These are phyloP conservation scores for Polyploca ridens DNA, from an alignment of 2,888 invertebrate species.

Conservation along the genomic window DNA sequence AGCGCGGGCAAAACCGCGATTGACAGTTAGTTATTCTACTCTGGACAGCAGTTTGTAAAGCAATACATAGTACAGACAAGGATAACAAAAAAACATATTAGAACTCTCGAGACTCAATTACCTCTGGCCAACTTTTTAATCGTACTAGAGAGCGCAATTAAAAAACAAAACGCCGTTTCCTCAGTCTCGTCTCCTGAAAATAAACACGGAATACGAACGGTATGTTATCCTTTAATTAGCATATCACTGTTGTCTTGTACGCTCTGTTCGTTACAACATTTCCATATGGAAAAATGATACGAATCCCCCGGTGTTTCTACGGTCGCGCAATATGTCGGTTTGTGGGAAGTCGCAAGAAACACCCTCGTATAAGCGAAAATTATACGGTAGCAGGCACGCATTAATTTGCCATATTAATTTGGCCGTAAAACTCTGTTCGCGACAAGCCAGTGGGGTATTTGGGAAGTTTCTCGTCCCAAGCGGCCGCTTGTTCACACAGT, in stretches of 20 bases:
- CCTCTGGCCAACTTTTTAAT: conserved; percentile 6
- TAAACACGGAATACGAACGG: conserved; percentile 70
- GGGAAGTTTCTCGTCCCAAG: conserved; percentile 78
- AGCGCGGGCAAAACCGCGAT: no score
- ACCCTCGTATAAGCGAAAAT: conserved; percentile 75
- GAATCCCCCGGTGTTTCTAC: conserved; percentile 52
- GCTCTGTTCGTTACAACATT: conserved; percentile 76
- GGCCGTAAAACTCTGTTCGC: conserved; percentile 84
- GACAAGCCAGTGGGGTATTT: conserved; percentile 79
- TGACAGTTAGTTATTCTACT: no score
- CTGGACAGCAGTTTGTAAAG: no score
- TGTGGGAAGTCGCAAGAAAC: conserved; percentile 69
- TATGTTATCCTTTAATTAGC: conserved; percentile 83
- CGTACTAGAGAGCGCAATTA: conserved; percentile 27
- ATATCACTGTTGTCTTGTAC: conserved; percentile 82
- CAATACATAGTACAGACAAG: background rate
- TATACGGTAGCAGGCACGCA: conserved; percentile 80
- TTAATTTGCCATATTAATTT: conserved; percentile 86
- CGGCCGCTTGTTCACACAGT: conserved; percentile 81
- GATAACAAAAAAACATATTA: background rate
- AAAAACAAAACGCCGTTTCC: conserved; percentile 32
- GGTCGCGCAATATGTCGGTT: conserved; percentile 49
- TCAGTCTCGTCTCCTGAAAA: conserved; percentile 66
- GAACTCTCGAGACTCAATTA: background rate
- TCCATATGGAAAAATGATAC: conserved; percentile 84